phyloP scores from a whole-genome alignment of 1,140 invertebrate genomes.

The Eriocheir sinensis region DNA sequence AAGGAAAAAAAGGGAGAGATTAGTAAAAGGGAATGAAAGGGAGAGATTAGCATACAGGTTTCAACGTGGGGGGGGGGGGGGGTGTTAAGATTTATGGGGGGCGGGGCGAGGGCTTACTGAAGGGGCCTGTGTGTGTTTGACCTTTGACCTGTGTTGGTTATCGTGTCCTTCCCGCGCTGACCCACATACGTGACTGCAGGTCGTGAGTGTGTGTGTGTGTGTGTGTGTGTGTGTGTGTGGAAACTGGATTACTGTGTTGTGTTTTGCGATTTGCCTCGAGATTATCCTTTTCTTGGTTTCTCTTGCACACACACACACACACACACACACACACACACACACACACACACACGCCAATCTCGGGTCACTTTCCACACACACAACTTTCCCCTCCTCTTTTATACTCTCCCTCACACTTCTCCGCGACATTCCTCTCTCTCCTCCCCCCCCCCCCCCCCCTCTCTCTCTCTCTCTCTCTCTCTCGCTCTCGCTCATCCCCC shows the following conservation, averaged over 20 bases:
- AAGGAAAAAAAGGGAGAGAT: no score
- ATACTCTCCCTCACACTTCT: neutral
- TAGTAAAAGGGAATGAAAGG: no score
- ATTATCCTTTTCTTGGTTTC: no score
- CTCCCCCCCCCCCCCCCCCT: neutral
- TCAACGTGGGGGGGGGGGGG: neutral
- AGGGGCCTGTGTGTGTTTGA: no score
- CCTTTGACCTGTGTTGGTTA: neutral
- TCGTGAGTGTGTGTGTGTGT: neutral
- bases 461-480: neutral
- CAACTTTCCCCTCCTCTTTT: neutral
- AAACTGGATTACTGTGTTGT: no score
- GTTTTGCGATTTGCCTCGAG: no score
- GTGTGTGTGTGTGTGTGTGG: neutral
- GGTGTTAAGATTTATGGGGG: no score
- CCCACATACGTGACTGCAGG: conserved; percentile 11
- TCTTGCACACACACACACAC: neutral
- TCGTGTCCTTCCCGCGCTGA: neutral
- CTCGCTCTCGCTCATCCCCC: neutral
- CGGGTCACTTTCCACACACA: neutral
- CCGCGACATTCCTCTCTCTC: neutral
- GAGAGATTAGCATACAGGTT: no score
- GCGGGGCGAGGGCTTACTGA: neutral
- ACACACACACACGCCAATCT: neutral
- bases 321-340: conserved; percentile 7